A percentile compares a stretch with the other conserved stretches of the same genome.
These are phyloP conservation scores for Drosophila ficusphila DNA, from an alignment of 1,140 invertebrate species.

Conservation along the genomic window DNA sequence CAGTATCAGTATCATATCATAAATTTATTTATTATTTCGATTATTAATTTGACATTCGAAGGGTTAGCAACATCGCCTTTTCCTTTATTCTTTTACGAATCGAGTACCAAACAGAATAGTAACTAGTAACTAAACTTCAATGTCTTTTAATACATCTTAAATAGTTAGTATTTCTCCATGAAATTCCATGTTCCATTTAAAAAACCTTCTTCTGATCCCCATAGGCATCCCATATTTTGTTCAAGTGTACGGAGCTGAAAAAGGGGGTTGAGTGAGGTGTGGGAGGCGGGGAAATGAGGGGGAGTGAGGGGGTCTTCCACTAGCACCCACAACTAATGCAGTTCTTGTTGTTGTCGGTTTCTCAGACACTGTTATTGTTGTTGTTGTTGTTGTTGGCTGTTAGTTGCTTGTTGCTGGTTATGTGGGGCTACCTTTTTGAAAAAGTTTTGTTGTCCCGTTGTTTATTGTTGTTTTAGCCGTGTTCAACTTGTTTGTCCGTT, in stretches of 20 bases:
- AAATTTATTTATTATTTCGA: too few relatives aligned
- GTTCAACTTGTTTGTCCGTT: conserved; percentile 22
- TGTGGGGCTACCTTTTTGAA: conserved; percentile 43
- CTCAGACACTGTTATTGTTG: conserved; percentile 18
- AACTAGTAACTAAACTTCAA: too few relatives aligned
- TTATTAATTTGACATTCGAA: too few relatives aligned
- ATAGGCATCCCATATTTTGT: too few relatives aligned
- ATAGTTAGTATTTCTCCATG: too few relatives aligned
- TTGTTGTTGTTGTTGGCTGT: conserved; percentile 11
- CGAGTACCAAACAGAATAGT: too few relatives aligned
- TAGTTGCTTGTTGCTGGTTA: conserved; percentile 33
- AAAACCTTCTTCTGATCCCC: too few relatives aligned
- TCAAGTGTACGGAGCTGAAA: background rate
- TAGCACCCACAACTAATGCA: conserved; percentile 37
- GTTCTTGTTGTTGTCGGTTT: conserved; percentile 31
- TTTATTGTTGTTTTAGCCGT: conserved; percentile 41
- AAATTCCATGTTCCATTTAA: too few relatives aligned
- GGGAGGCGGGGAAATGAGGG: background rate
- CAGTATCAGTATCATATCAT: too few relatives aligned
- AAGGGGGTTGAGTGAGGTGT: background rate
- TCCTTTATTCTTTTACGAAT: too few relatives aligned
- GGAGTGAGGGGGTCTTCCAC: conserved; percentile 14
- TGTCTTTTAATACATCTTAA: too few relatives aligned
- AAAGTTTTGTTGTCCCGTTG: conserved; percentile 38
- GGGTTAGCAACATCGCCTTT: too few relatives aligned